These are phyloP conservation scores for Lycia hirtaria DNA, from an alignment of 2,888 invertebrate species.

Conservation along the genomic window DNA sequence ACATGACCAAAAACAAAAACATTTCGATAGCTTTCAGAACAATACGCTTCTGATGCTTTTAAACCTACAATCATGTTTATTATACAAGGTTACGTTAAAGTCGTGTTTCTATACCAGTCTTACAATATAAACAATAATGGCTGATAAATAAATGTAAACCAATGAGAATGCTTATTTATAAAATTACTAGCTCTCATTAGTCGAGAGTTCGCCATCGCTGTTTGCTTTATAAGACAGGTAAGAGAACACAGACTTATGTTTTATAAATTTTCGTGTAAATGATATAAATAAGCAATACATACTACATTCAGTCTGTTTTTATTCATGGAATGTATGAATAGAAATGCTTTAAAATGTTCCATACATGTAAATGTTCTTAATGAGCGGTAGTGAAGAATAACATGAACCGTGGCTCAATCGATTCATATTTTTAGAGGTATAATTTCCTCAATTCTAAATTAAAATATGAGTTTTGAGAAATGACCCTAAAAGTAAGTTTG, in stretches of 20 bases:
- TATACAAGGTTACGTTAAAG: slow-evolving; percentile 28
- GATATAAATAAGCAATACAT: slow-evolving; percentile 54
- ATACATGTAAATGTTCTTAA: background rate
- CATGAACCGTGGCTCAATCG: background rate
- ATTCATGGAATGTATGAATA: slow-evolving; percentile 65
- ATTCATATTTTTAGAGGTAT: background rate
- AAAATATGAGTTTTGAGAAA: slow-evolving; percentile 3
- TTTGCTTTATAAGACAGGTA: too few relatives aligned
- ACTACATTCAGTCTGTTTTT: slow-evolving; percentile 67
- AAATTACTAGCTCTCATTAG: too few relatives aligned
- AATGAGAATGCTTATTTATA: too few relatives aligned
- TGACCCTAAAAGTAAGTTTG: background rate
- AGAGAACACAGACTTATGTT: too few relatives aligned
- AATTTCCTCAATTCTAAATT: background rate
- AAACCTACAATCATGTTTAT: slow-evolving; percentile 41
- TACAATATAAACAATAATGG: too few relatives aligned
- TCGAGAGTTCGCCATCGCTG: too few relatives aligned
- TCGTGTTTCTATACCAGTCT: too few relatives aligned
- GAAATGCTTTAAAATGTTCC: slow-evolving; percentile 22
- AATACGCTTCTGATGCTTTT: slow-evolving; percentile 35
- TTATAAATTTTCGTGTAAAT: slow-evolving; percentile 45
- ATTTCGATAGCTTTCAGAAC: slow-evolving; percentile 17
- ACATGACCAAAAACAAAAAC: slow-evolving; percentile 26
- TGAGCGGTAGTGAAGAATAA: background rate
- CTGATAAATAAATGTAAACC: too few relatives aligned